Percentiles rank a stretch among this genome's conserved stretches.
Conservation (phyloP, 2,797 vertebrate species). For the Acipenser oxyrinchus region DNA sequence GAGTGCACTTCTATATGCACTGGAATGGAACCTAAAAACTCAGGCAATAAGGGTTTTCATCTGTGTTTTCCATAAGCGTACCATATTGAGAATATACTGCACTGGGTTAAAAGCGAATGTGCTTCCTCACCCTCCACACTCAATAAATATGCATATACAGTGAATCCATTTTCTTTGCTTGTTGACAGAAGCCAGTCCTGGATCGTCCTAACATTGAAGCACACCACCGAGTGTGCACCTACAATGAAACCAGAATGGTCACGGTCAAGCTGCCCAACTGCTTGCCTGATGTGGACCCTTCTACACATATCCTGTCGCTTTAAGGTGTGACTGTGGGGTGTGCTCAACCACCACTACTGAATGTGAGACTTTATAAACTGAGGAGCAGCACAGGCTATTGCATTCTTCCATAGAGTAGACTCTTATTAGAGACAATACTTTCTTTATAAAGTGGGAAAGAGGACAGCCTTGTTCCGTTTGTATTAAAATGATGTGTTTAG, state of each 20-base stretch:
- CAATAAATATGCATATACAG: no score
- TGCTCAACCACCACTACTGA: conserved; percentile 79
- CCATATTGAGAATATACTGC: neutral
- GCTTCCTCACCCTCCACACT: no score
- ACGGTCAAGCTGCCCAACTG: conserved; percentile 75
- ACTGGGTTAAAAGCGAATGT: no score
- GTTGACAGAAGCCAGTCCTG: conserved; percentile 72
- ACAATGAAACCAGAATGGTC: conserved; percentile 71
- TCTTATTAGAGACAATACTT: neutral
- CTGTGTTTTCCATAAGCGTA: neutral
- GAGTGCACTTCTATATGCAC: neutral
- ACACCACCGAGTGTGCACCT: conserved; percentile 79
- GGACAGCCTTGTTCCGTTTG: neutral
- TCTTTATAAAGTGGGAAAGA: neutral
- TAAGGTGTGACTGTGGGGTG: conserved; percentile 76
- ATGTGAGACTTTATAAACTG: conserved; percentile 66
- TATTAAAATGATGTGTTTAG: no score
- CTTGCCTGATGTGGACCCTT: conserved; percentile 49
- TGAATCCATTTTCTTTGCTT: conserved; percentile 15
- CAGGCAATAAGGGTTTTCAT: neutral
- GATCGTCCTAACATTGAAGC: conserved; percentile 80
- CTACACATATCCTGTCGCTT: conserved; percentile 79
- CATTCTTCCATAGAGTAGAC: neutral
- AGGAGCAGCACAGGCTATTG: conserved; percentile 17
- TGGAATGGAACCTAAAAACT: neutral